Evolutionary conservation across 2,113 vertebrate species (phyloP).

Genomic region (Equus przewalskii): DNA sequence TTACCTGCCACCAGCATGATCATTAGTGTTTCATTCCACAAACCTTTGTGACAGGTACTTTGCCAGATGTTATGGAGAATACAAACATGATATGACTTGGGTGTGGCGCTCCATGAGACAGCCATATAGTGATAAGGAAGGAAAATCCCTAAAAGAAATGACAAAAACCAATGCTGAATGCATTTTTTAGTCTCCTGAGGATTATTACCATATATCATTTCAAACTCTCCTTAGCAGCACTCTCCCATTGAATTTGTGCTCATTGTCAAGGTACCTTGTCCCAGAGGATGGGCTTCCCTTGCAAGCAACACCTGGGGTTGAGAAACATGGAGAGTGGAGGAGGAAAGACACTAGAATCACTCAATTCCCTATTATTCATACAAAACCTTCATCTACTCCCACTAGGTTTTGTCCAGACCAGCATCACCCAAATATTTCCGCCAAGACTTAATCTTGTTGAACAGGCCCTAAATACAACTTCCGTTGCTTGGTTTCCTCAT

Average conservation of each 20-base stretch:
- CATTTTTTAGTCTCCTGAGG: background rate
- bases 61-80: background rate
- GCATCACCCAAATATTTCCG: conserved; percentile 13
- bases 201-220: background rate
- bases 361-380: background rate
- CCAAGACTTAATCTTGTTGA: conserved; percentile 45
- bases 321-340: background rate
- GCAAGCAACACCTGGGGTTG: background rate
- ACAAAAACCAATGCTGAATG: background rate
- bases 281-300: background rate
- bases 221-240: background rate
- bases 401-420: background rate
- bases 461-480: background rate
- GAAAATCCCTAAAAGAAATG: background rate
- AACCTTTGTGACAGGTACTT: background rate
- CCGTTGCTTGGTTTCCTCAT: conserved; percentile 55
- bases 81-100: background rate
- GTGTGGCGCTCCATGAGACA: background rate
- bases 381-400: background rate
- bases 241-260: background rate
- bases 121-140: background rate
- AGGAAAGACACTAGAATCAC: background rate
- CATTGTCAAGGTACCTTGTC: background rate
- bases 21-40: background rate
- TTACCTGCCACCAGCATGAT: background rate